A percentile compares a stretch with the other conserved stretches of the same genome.
Conservation (phyloP, 37 sponge, comb jelly and placozoan genomes). For the Cladorhizidae sp. region DNA sequence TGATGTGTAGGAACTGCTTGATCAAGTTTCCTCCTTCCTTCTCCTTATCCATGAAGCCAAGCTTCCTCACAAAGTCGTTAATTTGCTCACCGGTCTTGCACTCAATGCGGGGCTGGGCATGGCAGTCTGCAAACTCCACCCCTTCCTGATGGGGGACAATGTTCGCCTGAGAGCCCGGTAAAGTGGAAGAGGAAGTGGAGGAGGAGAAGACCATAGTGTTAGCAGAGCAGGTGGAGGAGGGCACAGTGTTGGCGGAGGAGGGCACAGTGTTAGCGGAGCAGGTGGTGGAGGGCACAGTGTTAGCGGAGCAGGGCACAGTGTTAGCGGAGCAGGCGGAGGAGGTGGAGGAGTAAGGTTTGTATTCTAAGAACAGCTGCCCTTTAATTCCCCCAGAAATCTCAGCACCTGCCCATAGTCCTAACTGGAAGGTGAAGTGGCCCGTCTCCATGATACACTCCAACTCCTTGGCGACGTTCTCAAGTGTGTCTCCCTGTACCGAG, state of each 20-base stretch:
- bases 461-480: slow-evolving; percentile 84
- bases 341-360: slow-evolving; percentile 11
- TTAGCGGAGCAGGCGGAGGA: not conserved
- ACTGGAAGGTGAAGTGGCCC: slow-evolving; percentile 61
- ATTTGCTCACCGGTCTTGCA: slow-evolving; percentile 71
- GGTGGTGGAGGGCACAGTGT: no score
- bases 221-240: no score
- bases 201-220: no score
- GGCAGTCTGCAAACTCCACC: not conserved
- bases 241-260: not conserved
- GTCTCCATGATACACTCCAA: slow-evolving; percentile 69
- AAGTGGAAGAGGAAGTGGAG: no score
- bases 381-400: not conserved
- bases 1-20: slow-evolving; percentile 56
- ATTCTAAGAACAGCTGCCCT: not conserved
- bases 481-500: slow-evolving; percentile 75
- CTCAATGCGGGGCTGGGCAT: slow-evolving; percentile 15
- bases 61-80: slow-evolving; percentile 85
- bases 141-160: not conserved
- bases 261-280: no score
- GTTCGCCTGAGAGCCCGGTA: no score
- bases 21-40: slow-evolving; percentile 63
- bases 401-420: not conserved
- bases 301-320: not conserved
- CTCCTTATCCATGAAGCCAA: slow-evolving; percentile 82